Evolutionary conservation across 2,888 invertebrate species (phyloP).

Genomic region (Lycocerus yunnanus): DNA sequence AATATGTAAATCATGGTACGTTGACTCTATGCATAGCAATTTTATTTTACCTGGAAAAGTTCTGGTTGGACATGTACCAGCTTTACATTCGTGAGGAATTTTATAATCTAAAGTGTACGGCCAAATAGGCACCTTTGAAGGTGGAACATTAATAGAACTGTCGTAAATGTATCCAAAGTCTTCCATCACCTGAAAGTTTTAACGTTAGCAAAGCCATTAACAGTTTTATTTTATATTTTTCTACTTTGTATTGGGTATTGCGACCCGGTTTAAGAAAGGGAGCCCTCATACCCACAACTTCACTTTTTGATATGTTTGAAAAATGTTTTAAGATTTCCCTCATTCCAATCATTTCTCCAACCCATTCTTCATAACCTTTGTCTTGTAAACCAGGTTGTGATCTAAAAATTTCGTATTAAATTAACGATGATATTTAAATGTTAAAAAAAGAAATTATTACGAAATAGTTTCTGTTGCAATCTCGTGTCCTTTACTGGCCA

Average conservation of each 20-base stretch:
- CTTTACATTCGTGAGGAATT: constrained; percentile 91
- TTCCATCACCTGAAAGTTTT: constrained; percentile 73
- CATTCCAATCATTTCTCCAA: constrained; percentile 93
- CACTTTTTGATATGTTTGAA: constrained; percentile 78
- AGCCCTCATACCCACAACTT: constrained; percentile 85
- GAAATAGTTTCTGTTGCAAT: constrained; percentile 72
- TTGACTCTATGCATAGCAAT: neutral
- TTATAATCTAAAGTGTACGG: constrained; percentile 94
- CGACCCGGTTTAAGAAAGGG: constrained; percentile 92
- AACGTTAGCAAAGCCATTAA: neutral
- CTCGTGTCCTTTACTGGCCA: constrained; percentile 90
- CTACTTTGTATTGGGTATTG: constrained; percentile 88
- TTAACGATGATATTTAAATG: neutral
- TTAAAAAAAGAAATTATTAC: constrained; percentile 60
- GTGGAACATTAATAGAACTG: constrained; percentile 87
- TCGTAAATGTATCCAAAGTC: constrained; percentile 93
- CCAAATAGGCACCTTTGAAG: constrained; percentile 82
- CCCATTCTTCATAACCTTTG: constrained; percentile 91
- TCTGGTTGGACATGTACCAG: constrained; percentile 88
- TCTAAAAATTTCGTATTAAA: constrained; percentile 49
- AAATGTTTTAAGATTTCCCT: constrained; percentile 82
- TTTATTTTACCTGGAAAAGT: constrained; percentile 76
- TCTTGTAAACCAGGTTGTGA: constrained; percentile 84
- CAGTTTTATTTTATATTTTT: neutral
- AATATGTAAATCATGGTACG: neutral